These are phyloP conservation scores for Apocheima hispidaria DNA, from an alignment of 2,888 invertebrate species.

Conservation along the genomic window DNA sequence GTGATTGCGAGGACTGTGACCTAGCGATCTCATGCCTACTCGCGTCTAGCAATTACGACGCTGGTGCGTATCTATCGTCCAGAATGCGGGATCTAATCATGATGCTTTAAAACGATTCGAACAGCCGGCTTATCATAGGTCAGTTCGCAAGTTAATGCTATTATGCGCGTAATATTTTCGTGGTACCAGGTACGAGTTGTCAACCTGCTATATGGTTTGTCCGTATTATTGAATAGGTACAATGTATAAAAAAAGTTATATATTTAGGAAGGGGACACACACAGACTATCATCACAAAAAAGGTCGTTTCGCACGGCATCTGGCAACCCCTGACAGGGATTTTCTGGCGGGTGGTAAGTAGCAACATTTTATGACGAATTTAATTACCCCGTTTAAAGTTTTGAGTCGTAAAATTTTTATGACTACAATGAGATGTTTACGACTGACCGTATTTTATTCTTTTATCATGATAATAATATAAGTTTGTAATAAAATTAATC, in stretches of 20 bases:
- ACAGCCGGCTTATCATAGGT: too few relatives aligned
- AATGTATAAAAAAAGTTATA: constrained; percentile 17
- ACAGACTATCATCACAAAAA: constrained; percentile 23
- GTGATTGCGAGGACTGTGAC: too few relatives aligned
- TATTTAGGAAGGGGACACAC: constrained; percentile 35
- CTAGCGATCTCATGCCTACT: too few relatives aligned
- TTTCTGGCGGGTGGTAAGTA: constrained; percentile 58
- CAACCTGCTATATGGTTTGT: too few relatives aligned
- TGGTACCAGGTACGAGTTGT: too few relatives aligned
- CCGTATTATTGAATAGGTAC: too few relatives aligned
- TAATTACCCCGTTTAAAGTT: constrained; percentile 68
- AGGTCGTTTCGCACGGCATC: constrained; percentile 42
- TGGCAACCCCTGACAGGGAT: constrained; percentile 37
- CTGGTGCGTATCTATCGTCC: too few relatives aligned
- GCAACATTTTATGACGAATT: constrained; percentile 66
- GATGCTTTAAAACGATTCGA: too few relatives aligned
- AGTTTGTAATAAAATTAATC: constrained; percentile 53
- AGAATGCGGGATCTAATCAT: too few relatives aligned
- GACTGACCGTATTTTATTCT: constrained; percentile 68
- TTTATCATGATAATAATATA: constrained; percentile 61
- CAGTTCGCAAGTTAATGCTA: too few relatives aligned
- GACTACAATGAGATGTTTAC: constrained; percentile 69
- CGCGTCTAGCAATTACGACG: too few relatives aligned
- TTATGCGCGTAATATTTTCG: too few relatives aligned
- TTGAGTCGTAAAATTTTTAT: constrained; percentile 69